Percentiles rank a stretch among this genome's conserved stretches.
phyloP scores from a whole-genome alignment of 2,888 invertebrate species.

The Drosophila nr. perissopoda region DNA sequence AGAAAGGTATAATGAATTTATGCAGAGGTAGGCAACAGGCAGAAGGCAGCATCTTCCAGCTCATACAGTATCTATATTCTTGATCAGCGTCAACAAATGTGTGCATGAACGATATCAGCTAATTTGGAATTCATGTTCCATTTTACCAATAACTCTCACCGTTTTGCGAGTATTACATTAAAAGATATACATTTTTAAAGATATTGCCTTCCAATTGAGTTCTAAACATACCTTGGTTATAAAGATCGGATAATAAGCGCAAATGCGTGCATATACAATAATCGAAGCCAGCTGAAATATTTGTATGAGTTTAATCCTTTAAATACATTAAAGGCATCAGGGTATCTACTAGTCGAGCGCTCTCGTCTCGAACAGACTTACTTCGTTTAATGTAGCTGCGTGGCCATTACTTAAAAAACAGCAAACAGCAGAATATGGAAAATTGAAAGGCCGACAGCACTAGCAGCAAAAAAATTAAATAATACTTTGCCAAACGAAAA shows the following conservation, averaged over 20 bases:
- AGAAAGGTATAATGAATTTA: background rate
- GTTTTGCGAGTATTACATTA: too few relatives aligned
- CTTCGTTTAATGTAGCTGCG: constrained; percentile 68
- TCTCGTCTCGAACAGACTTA: background rate
- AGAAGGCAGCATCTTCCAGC: background rate
- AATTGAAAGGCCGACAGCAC: constrained; percentile 57
- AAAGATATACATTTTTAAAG: too few relatives aligned
- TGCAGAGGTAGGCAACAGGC: background rate
- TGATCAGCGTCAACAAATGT: background rate
- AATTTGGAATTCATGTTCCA: background rate
- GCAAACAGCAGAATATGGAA: constrained; percentile 37
- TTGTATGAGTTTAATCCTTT: background rate
- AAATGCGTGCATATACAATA: too few relatives aligned
- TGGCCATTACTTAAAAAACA: constrained; percentile 67
- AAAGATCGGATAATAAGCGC: too few relatives aligned
- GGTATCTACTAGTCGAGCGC: background rate
- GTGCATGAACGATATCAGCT: background rate
- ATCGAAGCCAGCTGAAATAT: background rate
- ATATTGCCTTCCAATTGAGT: too few relatives aligned
- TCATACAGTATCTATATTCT: background rate
- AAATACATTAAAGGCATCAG: background rate
- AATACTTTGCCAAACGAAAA: constrained; percentile 44
- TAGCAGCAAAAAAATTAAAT: constrained; percentile 60
- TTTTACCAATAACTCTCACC: background rate
- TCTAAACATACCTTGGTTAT: too few relatives aligned